A percentile compares a stretch with the other conserved stretches of the same genome.
Evolutionary conservation across 2,797 vertebrate species (phyloP).

Genomic region (Thaleichthys pacificus): DNA sequence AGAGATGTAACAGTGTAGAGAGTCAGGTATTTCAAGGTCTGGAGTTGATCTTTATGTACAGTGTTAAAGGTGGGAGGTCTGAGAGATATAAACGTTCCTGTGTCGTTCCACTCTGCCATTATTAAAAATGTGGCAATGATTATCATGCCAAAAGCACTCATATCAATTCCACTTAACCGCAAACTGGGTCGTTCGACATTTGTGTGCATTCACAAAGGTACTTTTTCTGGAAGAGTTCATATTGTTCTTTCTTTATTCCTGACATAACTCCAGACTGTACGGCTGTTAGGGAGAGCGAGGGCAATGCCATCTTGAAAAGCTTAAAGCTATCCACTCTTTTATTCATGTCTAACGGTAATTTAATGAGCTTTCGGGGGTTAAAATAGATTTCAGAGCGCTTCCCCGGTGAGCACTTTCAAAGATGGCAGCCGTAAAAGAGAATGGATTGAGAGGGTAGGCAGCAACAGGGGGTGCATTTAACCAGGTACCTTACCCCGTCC

Average conservation of each 20-base stretch:
- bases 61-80: slow-evolving; percentile 2
- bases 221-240: not conserved
- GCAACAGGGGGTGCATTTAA: not conserved
- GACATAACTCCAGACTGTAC: not conserved
- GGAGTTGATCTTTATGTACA: not conserved
- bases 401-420: slow-evolving; percentile 21
- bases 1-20: not conserved
- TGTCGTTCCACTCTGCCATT: not conserved
- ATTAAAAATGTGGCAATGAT: slow-evolving; percentile 37
- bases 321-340: slow-evolving; percentile 25
- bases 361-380: slow-evolving; percentile 9
- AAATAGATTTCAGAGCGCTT: slow-evolving; percentile 18
- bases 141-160: slow-evolving; percentile 19
- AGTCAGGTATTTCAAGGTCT: not conserved
- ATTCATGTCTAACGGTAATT: slow-evolving; percentile 24
- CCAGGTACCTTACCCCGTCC: not conserved
- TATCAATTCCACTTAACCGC: slow-evolving; percentile 14
- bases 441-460: not conserved
- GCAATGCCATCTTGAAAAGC: slow-evolving; percentile 33
- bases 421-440: slow-evolving; percentile 9
- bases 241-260: not conserved
- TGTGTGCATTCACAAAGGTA: not conserved
- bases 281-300: not conserved
- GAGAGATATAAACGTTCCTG: not conserved
- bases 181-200: slow-evolving; percentile 24